These are phyloP conservation scores for Nothoprocta perdicaria DNA, from an alignment of 2,113 vertebrate genomes.

Conservation along the genomic window DNA sequence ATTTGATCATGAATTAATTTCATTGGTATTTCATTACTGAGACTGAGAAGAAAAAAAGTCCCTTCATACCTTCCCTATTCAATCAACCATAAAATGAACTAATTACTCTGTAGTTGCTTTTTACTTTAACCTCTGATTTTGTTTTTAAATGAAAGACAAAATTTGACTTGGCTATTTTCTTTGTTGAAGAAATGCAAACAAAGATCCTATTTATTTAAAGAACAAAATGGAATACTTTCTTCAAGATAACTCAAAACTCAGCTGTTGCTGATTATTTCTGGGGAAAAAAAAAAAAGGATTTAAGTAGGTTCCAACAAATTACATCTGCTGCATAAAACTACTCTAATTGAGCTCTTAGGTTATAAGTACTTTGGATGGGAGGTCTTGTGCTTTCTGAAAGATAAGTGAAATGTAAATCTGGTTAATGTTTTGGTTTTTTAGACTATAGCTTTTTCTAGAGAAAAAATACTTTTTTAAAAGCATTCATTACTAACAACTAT, in stretches of 20 bases:
- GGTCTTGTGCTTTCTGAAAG: neutral
- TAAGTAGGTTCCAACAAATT: neutral
- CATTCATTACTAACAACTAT: neutral
- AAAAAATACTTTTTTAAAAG: neutral
- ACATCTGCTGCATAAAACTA: neutral
- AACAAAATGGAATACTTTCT: neutral
- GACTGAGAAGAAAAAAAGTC: neutral
- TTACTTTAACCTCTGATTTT: neutral
- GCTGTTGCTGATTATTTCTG: neutral
- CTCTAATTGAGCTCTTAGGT: neutral
- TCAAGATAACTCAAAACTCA: neutral
- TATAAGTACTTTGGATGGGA: neutral
- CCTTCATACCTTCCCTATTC: neutral
- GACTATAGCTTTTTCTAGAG: neutral
- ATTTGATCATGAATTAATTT: neutral
- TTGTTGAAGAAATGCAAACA: neutral
- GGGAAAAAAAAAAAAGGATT: neutral
- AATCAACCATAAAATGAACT: neutral
- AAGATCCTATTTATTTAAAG: neutral
- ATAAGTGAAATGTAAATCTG: neutral
- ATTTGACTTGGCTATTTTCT: neutral
- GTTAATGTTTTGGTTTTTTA: neutral
- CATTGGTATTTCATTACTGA: neutral
- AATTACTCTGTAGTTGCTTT: neutral
- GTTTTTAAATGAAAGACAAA: neutral